Evolutionary conservation across 2,797 vertebrate species (phyloP), one percentile per base, ranked within the genome.

Genomic region (Menidia menidia): DNA sequence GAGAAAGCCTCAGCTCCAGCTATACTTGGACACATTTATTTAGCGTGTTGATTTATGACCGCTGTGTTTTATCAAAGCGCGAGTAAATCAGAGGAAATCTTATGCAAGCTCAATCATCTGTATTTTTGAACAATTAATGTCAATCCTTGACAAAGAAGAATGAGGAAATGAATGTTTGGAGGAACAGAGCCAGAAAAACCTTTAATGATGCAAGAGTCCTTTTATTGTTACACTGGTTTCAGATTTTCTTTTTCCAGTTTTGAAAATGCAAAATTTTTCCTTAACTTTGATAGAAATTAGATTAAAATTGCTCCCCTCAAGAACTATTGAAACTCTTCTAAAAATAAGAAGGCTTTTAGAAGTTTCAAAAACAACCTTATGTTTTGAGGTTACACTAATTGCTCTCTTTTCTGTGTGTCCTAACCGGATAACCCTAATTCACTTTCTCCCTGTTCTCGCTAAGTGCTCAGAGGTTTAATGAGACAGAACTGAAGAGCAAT

Each of bases 391-490:
- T 32, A 73, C 74, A 55, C 33, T 54, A 64, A 84, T 45, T 60
- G 59, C 18, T 3, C 4, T 45, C 59, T n/a, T 42, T 43, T 18
- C 32, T 68, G 16, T 41, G 16, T 43, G 32, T 39, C 44, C 39
- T 58, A 51, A 61, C 39, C 51, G 56, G 43, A 55, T 59, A 18
- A 33, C 39, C 60, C 42, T 39, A 54, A 55, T 69, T 75, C 61
- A 73, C 30, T 80, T 77, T 65, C 45, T 65, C 55, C 39, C 42
- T 53, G 35, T 79, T 77, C 64, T 66, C 51, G 47, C 63, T 55
- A 59, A 64, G 64, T 76, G 60, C 52, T 85, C 64, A 64, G 68
- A 68, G 69, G 30, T 69, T 70, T 84, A 87, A 86, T 83, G 73
- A 77, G 59, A 45, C 66, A 71, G 85, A 80, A 86, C 72, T 76